A percentile compares a stretch with the other conserved stretches of the same genome.
Conservation (phyloP, 2,113 vertebrate species). For the Pachyramphus minor region DNA sequence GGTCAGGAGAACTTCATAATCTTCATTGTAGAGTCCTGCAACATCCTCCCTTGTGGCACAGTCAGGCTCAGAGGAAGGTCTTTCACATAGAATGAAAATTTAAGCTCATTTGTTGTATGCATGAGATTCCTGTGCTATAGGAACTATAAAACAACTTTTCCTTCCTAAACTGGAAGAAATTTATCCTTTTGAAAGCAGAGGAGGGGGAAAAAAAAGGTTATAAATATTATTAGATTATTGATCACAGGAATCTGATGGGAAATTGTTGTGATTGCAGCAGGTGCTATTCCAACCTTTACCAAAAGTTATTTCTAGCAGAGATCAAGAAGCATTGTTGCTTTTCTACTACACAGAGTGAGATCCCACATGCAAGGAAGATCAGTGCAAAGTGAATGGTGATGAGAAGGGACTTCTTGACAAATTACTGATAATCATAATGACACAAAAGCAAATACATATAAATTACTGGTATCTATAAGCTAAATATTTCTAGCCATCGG, state of each 20-base stretch:
- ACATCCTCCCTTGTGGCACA: neutral
- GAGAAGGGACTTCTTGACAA: neutral
- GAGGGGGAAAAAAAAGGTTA: accelerated
- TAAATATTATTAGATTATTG: neutral
- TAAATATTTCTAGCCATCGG: neutral
- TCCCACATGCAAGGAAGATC: neutral
- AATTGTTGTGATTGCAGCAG: neutral
- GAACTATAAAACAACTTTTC: neutral
- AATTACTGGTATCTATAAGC: neutral
- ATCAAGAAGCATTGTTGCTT: neutral
- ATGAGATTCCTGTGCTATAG: neutral
- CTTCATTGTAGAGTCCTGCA: neutral
- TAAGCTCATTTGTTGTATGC: neutral
- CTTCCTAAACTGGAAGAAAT: neutral
- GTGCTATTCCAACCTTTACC: neutral
- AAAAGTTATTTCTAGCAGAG: neutral
- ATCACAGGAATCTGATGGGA: neutral
- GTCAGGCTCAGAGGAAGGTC: neutral
- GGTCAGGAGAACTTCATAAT: neutral
- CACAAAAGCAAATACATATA: neutral
- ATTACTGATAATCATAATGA: neutral
- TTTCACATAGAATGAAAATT: neutral
- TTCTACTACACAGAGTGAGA: neutral
- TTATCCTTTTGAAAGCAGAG: neutral
- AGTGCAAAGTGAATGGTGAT: neutral